phyloP scores from a whole-genome alignment of 2,888 invertebrate species.

The Rhodophaea formosa region DNA sequence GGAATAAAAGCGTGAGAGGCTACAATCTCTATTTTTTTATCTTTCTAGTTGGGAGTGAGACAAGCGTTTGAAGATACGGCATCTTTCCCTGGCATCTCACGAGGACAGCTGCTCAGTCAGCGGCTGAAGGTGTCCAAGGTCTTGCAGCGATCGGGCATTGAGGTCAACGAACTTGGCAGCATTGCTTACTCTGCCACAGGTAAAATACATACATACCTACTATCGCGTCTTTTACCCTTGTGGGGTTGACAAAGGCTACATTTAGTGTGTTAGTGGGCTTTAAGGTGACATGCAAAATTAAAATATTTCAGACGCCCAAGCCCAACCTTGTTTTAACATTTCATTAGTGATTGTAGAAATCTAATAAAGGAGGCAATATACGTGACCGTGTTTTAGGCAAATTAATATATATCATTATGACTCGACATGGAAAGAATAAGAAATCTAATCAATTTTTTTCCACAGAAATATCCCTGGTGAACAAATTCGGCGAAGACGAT shows the following conservation, averaged over 20 bases:
- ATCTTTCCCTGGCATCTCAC: slow-evolving; percentile 85
- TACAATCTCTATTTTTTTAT: not conserved
- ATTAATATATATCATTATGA: no score
- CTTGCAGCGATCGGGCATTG: slow-evolving; percentile 88
- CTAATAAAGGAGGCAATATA: no score
- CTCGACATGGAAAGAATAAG: no score
- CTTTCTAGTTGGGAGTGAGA: slow-evolving; percentile 84
- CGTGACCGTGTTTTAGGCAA: no score
- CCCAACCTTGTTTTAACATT: no score
- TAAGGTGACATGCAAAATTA: no score
- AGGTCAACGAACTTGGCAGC: slow-evolving; percentile 88
- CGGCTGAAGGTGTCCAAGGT: slow-evolving; percentile 85
- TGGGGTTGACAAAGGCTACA: no score
- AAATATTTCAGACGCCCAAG: no score
- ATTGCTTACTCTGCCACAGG: slow-evolving; percentile 86
- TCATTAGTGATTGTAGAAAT: no score
- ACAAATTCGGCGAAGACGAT: slow-evolving; percentile 86
- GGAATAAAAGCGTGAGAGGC: no score
- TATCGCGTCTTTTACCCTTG: no score
- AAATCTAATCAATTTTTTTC: not conserved
- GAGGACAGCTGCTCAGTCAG: slow-evolving; percentile 72
- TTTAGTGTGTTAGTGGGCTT: no score
- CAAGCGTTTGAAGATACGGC: slow-evolving; percentile 87
- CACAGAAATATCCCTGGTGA: slow-evolving; percentile 84
- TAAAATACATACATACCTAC: slow-evolving; percentile 35